Percentiles rank a stretch among this genome's conserved stretches.
Evolutionary conservation across 2,888 invertebrate species (phyloP).

Genomic region (Diloba caeruleocephala): DNA sequence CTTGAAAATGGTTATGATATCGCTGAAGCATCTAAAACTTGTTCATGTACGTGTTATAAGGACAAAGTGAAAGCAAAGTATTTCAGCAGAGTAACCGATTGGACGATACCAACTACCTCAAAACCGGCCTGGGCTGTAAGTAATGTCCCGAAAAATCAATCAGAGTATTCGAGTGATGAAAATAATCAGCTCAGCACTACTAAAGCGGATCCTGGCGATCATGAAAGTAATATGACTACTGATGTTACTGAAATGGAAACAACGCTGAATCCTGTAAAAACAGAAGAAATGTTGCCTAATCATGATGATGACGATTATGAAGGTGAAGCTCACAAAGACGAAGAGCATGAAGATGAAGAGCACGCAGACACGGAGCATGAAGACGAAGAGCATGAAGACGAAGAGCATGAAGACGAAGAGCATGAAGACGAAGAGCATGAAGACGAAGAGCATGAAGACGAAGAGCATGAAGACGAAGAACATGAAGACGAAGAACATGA

Average conservation of each 20-base stretch:
- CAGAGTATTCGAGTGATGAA: constrained; percentile 7
- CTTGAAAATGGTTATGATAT: constrained; percentile 67
- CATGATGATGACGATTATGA: neutral
- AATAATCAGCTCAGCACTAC: too few relatives aligned
- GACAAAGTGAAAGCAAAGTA: constrained; percentile 62
- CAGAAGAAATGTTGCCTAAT: too few relatives aligned
- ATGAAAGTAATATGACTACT: neutral
- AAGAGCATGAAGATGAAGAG: constrained; percentile 8
- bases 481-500: neutral
- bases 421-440: neutral
- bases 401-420: neutral
- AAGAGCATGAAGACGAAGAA: neutral
- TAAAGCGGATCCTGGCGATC: too few relatives aligned
- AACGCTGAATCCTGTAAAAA: neutral
- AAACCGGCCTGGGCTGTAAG: constrained; percentile 66
- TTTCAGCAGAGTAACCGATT: constrained; percentile 30
- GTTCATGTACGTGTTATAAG: constrained; percentile 70
- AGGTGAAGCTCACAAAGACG: neutral
- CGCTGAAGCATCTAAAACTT: constrained; percentile 70
- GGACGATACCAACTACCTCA: constrained; percentile 68
- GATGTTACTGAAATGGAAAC: neutral
- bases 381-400: neutral
- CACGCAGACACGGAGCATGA: neutral
- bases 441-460: neutral
- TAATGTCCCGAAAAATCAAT: neutral